A percentile compares a stretch with the other conserved stretches of the same genome.
Conservation (phyloP, 2,888 invertebrate species). For the Seira ritae region DNA sequence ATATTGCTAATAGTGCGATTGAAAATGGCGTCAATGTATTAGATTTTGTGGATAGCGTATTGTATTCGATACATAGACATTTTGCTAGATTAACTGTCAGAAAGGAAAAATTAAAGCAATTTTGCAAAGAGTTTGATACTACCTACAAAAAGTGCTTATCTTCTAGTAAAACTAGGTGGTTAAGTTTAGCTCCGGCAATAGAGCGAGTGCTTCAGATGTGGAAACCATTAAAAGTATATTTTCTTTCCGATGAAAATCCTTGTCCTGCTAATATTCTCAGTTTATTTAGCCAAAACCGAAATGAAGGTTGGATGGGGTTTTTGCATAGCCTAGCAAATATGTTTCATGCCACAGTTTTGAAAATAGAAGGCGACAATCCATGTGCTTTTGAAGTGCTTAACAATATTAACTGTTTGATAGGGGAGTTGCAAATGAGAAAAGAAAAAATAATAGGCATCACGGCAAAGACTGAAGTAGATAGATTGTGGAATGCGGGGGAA, state of each 20-base stretch:
- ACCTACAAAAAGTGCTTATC: conserved; percentile 73
- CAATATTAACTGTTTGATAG: neutral
- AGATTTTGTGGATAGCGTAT: conserved; percentile 74
- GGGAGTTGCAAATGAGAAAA: conserved; percentile 2
- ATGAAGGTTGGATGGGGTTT: conserved; percentile 38
- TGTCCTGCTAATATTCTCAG: conserved; percentile 25
- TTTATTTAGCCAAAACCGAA: conserved; percentile 20
- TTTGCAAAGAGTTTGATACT: conserved; percentile 74
- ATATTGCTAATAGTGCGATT: conserved; percentile 74
- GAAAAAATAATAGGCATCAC: conserved; percentile 23
- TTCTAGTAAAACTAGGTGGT: conserved; percentile 72
- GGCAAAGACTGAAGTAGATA: neutral
- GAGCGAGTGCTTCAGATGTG: conserved; percentile 48
- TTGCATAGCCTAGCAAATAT: conserved; percentile 31
- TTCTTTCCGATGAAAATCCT: conserved; percentile 17
- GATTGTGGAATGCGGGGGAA: neutral
- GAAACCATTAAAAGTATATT: conserved; percentile 40
- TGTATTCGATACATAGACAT: conserved; percentile 74
- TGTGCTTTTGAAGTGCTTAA: conserved; percentile 19
- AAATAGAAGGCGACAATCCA: conserved; percentile 29
- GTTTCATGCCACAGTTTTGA: conserved; percentile 31
- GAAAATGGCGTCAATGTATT: conserved; percentile 74
- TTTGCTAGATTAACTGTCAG: conserved; percentile 75
- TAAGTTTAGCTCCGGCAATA: conserved; percentile 72
- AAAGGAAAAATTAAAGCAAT: conserved; percentile 74